Percentiles rank a stretch among this genome's conserved stretches.
Evolutionary conservation across 2,113 vertebrate species (phyloP).

Genomic region (Sus scrofa): DNA sequence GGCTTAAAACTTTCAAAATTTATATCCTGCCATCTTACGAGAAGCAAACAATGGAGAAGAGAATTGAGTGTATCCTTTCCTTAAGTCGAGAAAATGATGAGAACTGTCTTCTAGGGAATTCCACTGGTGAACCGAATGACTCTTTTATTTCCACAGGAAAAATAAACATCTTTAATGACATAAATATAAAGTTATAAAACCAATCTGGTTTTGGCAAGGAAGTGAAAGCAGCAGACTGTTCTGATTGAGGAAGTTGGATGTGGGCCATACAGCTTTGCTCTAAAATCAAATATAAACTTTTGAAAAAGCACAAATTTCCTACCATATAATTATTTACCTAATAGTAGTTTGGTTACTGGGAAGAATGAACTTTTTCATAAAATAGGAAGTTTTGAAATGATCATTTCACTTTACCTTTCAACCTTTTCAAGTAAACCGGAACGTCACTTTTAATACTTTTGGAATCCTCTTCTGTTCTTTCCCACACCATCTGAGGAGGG

Average conservation of each 20-base stretch:
- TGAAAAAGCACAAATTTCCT: conserved; percentile 63
- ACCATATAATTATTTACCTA: neutral
- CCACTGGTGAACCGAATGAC: conserved; percentile 25
- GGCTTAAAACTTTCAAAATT: conserved; percentile 50
- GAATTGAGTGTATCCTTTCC: neutral
- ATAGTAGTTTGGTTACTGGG: conserved; percentile 35
- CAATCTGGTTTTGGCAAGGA: conserved; percentile 70
- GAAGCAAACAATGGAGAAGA: conserved; percentile 19
- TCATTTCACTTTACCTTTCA: conserved; percentile 94
- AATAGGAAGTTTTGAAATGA: conserved; percentile 79
- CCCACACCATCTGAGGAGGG: conserved; percentile 94
- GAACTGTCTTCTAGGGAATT: conserved; percentile 38
- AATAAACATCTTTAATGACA: conserved; percentile 46
- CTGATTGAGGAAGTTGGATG: conserved; percentile 46
- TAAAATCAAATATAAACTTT: conserved; percentile 56
- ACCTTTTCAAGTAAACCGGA: conserved; percentile 96
- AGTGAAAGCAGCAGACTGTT: neutral
- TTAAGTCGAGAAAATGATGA: conserved; percentile 71
- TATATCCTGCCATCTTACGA: neutral
- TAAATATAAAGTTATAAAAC: conserved; percentile 66
- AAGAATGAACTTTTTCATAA: conserved; percentile 56
- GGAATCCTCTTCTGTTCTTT: conserved; percentile 96
- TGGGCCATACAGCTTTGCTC: neutral
- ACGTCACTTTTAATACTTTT: conserved; percentile 99
- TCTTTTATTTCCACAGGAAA: conserved; percentile 13